Conservation (phyloP, 64 coral and sea anemone genomes). For the Pocillopora verrucosa region DNA sequence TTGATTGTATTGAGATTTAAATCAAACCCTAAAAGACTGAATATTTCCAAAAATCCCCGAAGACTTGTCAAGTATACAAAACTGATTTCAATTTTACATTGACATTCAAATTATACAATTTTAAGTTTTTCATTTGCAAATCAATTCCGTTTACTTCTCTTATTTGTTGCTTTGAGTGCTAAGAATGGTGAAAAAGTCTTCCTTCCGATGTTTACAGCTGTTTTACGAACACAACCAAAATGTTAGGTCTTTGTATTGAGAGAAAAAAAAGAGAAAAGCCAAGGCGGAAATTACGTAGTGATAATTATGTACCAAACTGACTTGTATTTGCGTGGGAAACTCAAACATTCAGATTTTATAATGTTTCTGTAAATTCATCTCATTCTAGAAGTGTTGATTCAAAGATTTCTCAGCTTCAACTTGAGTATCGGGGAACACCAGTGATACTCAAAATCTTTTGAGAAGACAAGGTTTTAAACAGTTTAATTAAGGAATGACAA, state of each 20-base stretch:
- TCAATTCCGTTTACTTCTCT: slow-evolving; percentile 19
- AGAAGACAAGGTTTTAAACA: background rate
- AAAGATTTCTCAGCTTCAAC: background rate
- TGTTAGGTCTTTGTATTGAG: background rate
- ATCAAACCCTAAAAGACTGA: background rate
- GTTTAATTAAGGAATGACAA: slow-evolving; percentile 19
- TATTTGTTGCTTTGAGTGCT: background rate
- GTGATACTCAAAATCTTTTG: background rate
- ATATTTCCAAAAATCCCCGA: background rate
- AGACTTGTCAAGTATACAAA: background rate
- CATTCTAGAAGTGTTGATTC: background rate
- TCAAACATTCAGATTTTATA: background rate
- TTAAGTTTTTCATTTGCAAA: background rate
- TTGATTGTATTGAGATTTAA: background rate
- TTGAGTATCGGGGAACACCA: background rate
- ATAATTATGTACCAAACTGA: background rate
- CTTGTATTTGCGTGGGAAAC: background rate
- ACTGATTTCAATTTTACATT: slow-evolving; percentile 24
- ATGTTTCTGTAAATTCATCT: background rate
- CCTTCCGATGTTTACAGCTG: slow-evolving; percentile 28
- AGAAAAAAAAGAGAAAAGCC: background rate
- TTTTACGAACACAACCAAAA: slow-evolving; percentile 15
- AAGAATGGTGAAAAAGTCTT: background rate
- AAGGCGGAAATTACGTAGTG: background rate
- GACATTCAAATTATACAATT: background rate